Percentiles rank a stretch among this genome's conserved stretches.
phyloP scores from a whole-genome alignment of 2,797 vertebrate genomes.

The Sebastiscus albofasciatus region DNA sequence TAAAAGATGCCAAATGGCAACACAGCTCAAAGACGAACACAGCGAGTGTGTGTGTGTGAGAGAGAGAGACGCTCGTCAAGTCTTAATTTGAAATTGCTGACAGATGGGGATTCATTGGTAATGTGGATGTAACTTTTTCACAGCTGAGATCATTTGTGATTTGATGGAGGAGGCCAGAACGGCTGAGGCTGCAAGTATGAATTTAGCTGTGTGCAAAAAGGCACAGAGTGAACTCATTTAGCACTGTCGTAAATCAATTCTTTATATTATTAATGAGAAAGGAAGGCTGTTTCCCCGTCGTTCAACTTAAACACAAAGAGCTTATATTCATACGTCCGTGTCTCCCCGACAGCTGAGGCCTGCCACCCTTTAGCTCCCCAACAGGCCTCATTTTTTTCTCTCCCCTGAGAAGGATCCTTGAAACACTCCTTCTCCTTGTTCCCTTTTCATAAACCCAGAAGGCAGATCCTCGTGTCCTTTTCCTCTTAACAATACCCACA shows the following conservation, averaged over 20 bases:
- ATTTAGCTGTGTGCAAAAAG: background rate
- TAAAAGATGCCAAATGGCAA: slow-evolving; percentile 34
- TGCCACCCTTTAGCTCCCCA: slow-evolving; percentile 35
- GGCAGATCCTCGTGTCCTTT: slow-evolving; percentile 65
- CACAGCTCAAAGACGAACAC: slow-evolving; percentile 1
- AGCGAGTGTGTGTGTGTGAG: background rate
- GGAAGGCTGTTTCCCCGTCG: background rate
- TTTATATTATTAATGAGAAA: background rate
- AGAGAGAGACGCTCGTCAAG: slow-evolving; percentile 29
- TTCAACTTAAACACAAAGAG: slow-evolving; percentile 22
- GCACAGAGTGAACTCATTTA: background rate
- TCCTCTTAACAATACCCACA: slow-evolving; percentile 52
- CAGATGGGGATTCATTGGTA: slow-evolving; percentile 62
- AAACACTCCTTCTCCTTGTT: slow-evolving; percentile 70
- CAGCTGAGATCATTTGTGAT: slow-evolving; percentile 50
- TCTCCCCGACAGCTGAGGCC: slow-evolving; percentile 53
- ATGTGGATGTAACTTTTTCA: slow-evolving; percentile 48
- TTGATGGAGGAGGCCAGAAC: slow-evolving; percentile 11
- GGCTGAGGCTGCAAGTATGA: background rate
- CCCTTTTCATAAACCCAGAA: slow-evolving; percentile 51
- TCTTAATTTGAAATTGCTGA: slow-evolving; percentile 72
- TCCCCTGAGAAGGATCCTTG: slow-evolving; percentile 57
- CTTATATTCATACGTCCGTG: slow-evolving; percentile 27
- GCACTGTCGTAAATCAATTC: background rate
- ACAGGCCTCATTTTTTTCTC: slow-evolving; percentile 62